phyloP scores from a whole-genome alignment of 2,797 vertebrate species.

The Pipistrellus nathusii region DNA sequence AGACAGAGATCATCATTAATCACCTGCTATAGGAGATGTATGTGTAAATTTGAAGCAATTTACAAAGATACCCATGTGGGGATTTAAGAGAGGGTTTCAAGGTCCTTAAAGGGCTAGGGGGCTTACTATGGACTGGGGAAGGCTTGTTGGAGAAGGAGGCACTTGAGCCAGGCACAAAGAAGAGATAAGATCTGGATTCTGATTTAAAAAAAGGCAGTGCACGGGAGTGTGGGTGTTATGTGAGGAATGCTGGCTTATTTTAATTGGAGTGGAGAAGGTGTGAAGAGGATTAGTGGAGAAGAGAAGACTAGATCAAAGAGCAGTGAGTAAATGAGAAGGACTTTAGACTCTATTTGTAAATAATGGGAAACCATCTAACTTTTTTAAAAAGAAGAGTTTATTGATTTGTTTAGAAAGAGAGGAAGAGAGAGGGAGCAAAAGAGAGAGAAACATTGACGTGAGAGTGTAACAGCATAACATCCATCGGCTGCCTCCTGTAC shows the following conservation, averaged over 20 bases:
- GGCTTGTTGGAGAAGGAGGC: neutral
- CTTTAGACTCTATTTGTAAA: neutral
- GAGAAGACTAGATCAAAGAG: constrained; percentile 18
- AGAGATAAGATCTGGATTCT: constrained; percentile 12
- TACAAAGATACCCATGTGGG: neutral
- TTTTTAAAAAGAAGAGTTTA: neutral
- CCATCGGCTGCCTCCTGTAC: neutral
- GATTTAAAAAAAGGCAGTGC: neutral
- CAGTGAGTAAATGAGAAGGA: neutral
- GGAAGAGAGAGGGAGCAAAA: neutral
- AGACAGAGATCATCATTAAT: neutral
- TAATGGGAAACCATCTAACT: neutral
- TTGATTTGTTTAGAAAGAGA: neutral
- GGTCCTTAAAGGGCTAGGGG: neutral
- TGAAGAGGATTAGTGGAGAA: constrained; percentile 15
- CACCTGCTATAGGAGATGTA: neutral
- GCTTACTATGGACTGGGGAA: neutral
- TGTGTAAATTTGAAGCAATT: neutral
- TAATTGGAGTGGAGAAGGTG: neutral
- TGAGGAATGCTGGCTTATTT: constrained; percentile 43
- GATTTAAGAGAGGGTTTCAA: neutral
- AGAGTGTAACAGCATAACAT: neutral
- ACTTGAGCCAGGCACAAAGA: constrained; percentile 23
- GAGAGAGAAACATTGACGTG: neutral
- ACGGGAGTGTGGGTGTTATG: neutral